Evolutionary conservation across 2,113 vertebrate species (phyloP).

Genomic region (Hydropotes inermis): DNA sequence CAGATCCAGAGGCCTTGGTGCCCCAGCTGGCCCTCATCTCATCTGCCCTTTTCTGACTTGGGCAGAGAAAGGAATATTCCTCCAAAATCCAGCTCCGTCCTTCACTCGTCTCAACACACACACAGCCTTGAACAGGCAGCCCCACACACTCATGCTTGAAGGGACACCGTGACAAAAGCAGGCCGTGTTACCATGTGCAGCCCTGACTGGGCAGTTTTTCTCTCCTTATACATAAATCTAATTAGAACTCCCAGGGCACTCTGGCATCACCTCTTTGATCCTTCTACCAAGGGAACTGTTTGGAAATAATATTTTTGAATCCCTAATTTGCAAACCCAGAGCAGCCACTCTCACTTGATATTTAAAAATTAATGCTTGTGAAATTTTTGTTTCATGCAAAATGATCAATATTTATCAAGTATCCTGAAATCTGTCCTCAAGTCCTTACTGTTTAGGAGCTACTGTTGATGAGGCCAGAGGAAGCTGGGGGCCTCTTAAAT

Average conservation of each 20-base stretch:
- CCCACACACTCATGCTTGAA: not conserved
- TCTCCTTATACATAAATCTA: not conserved
- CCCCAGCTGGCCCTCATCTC: not conserved
- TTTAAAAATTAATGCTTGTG: conserved; percentile 50
- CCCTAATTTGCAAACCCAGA: conserved; percentile 40
- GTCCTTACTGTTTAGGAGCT: not conserved
- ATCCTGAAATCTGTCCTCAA: not conserved
- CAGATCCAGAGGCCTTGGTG: not conserved
- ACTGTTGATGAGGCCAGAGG: not conserved
- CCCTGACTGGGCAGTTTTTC: not conserved
- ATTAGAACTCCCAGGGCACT: not conserved
- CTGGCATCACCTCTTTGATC: conserved; percentile 44
- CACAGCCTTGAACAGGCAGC: not conserved
- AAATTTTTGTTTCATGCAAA: conserved; percentile 46
- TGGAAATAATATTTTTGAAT: conserved; percentile 52
- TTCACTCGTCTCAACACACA: not conserved
- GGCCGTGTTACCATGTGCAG: accelerated
- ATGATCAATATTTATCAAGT: conserved; percentile 45
- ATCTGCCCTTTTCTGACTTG: not conserved
- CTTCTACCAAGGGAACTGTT: conserved; percentile 19
- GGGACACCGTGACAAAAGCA: not conserved
- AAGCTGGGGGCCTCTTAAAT: conserved; percentile 13
- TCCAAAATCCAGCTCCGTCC: not conserved
- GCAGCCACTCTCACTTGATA: not conserved
- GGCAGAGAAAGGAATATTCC: not conserved